Base-by-base conservation (phyloP, 1,140 invertebrate species). In the Drosophila chauvacae region DNA sequence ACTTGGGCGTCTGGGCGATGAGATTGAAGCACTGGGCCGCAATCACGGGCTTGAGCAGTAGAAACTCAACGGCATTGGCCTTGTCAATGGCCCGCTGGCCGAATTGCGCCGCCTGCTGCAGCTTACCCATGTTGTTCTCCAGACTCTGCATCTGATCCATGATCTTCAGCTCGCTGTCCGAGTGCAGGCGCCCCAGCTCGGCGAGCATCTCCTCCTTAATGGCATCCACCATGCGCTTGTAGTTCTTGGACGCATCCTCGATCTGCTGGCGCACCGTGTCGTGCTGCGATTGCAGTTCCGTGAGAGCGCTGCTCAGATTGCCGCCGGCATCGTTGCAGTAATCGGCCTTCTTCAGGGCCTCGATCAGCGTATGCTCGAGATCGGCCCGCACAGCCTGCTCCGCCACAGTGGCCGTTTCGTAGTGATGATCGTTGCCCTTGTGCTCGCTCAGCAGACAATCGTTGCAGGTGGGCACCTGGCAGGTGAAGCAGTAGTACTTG, bases 261-360 rank as follows among this genome's bases (percentile, higher is more conserved):
- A 98, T 97, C 39, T 97, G 94, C 83, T 95, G 95, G 84, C 96
- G 96, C n/a, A 97, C 97, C 91, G 96, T 95, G 90, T 98, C 97
- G 71, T 96, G 95, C 92, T 98, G 97, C 77, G 95, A 94, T 91
- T 98, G 96, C 23, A 98, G 92, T 69, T 98, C 97, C 58, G 96
- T 96, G n/a, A 98, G 93, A 26, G 95, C 95, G 83, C 95, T 96
- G 80, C 96, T 95, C 42, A 98, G 93, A 69, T 95, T 95, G 33
- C 94, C 94, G 10, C 95, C 95, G 41, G 96, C 95, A 81, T 96
- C 95, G 81, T 96, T 96, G 90, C 96, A 97, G 61, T 96, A 95
- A 2, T 94, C 93, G 13, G 81, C 87, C 83, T 96, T 96, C 39
- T 94, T 93, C 92, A 96, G 95, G 65, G 95, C 95, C 87, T 97